Conservation (phyloP, 2,888 invertebrate species). For the Caenorhabditis doughertyi region DNA sequence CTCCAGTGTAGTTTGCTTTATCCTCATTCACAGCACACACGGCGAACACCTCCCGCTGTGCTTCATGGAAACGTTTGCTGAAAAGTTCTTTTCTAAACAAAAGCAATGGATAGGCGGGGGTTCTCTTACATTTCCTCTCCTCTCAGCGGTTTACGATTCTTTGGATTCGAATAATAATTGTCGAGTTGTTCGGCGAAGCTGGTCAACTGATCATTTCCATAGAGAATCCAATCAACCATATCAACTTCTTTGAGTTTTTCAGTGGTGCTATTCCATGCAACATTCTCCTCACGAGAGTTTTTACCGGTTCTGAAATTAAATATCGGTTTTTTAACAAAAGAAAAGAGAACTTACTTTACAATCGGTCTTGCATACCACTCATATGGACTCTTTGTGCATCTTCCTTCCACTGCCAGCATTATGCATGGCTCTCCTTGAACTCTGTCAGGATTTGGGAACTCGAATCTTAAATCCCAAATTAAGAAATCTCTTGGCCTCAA, state of each 20-base stretch:
- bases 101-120: neutral
- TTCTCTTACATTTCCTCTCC: conserved; percentile 41
- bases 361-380: conserved; percentile 70
- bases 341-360: conserved; percentile 17
- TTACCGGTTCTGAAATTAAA: conserved; percentile 21
- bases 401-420: conserved; percentile 65
- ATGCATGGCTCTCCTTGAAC: conserved; percentile 18
- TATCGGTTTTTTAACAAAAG: neutral
- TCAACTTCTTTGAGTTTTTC: conserved; percentile 31
- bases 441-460: conserved; percentile 12
- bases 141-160: conserved; percentile 61
- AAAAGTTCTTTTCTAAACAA: too few species aligned
- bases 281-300: conserved; percentile 19
- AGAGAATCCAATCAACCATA: conserved; percentile 51
- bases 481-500: neutral
- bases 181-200: conserved; percentile 59
- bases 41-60: conserved; percentile 53
- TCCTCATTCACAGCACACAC: conserved; percentile 65
- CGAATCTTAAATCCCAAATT: conserved; percentile 3
- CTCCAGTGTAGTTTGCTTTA: conserved; percentile 66
- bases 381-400: conserved; percentile 64
- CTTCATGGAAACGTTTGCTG: conserved; percentile 10
- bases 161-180: conserved; percentile 59
- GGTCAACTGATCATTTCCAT: conserved; percentile 62
- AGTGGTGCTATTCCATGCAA: neutral